A percentile compares a stretch with the other conserved stretches of the same genome.
phyloP scores from a whole-genome alignment of 2,113 vertebrate genomes.

The Chloebia gouldiae region DNA sequence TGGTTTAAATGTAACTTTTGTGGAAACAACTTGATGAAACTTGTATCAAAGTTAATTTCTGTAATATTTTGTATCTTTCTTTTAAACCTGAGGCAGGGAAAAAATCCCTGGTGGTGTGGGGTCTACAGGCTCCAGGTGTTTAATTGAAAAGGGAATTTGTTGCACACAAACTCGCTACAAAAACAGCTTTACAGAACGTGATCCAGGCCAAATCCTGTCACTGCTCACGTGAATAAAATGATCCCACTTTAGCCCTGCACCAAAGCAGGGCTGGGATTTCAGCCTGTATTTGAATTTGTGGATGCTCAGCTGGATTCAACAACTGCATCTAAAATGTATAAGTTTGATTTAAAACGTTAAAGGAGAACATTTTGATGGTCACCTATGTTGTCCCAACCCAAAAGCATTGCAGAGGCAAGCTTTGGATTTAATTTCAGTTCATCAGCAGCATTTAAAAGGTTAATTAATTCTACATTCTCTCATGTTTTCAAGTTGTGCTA shows the following conservation, averaged over 20 bases:
- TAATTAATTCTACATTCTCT: background rate
- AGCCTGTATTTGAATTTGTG: background rate
- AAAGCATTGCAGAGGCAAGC: background rate
- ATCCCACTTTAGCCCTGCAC: background rate
- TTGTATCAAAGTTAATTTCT: background rate
- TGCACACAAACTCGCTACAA: background rate
- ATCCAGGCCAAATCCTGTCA: background rate
- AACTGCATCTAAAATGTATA: background rate
- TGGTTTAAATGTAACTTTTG: background rate
- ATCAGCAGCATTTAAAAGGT: background rate
- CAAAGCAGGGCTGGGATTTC: background rate
- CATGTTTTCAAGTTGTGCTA: background rate
- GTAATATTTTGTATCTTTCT: background rate
- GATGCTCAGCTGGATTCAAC: background rate
- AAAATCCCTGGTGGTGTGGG: background rate
- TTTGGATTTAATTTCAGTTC: background rate
- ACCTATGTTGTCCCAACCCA: background rate
- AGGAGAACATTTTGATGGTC: background rate
- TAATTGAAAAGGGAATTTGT: background rate
- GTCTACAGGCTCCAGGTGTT: background rate
- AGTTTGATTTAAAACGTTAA: background rate
- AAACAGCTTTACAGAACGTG: background rate
- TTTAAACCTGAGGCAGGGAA: background rate
- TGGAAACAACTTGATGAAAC: background rate
- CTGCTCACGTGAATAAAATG: background rate